Conservation (phyloP, 2,888 invertebrate species). For the Urechis unicinctus region DNA sequence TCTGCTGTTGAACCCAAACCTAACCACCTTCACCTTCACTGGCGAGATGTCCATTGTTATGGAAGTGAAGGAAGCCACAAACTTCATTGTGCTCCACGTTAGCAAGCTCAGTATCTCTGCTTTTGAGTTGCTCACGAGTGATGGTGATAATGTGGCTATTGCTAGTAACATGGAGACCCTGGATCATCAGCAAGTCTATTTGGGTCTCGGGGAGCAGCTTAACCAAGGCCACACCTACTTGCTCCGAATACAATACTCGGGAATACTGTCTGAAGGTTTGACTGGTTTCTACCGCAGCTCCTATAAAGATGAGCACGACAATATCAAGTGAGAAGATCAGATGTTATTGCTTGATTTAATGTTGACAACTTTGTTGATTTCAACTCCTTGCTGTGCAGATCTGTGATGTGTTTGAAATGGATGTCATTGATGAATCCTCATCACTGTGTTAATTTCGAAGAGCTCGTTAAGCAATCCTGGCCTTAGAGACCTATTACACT, state of each 20-base stretch:
- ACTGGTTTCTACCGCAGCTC: slow-evolving; percentile 22
- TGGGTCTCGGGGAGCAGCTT: slow-evolving; percentile 11
- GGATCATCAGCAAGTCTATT: slow-evolving; percentile 68
- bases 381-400: no score
- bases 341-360: no score
- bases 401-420: no score
- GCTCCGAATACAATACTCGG: slow-evolving; percentile 15
- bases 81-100: slow-evolving; percentile 47
- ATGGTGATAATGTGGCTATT: slow-evolving; percentile 67
- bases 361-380: no score
- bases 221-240: slow-evolving; percentile 3
- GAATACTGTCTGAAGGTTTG: slow-evolving; percentile 14
- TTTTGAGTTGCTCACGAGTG: slow-evolving; percentile 51
- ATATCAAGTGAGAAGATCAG: not conserved
- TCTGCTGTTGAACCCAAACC: slow-evolving; percentile 84
- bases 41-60: slow-evolving; percentile 57
- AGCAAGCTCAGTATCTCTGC: slow-evolving; percentile 20
- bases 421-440: no score
- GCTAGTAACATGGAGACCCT: slow-evolving; percentile 67
- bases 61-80: slow-evolving; percentile 27
- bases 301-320: slow-evolving; percentile 7
- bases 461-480: no score
- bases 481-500: no score
- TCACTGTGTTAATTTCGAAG: no score
- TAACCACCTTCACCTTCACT: slow-evolving; percentile 80